phyloP scores from a whole-genome alignment of 1,140 invertebrate genomes.

The Papilio dardanus region DNA sequence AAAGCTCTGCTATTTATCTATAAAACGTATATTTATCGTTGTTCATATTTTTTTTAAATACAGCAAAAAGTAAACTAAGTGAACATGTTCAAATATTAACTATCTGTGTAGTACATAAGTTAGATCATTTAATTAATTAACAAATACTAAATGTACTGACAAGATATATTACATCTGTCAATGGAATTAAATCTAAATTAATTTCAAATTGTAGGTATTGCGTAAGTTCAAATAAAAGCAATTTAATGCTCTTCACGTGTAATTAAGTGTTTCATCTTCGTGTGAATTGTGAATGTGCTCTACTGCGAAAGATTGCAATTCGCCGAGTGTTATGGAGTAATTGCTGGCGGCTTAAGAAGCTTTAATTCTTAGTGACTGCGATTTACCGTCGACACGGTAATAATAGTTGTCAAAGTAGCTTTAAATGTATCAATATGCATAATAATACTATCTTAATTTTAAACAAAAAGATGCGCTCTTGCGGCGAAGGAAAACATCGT shows the following conservation, averaged over 20 bases:
- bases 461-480: no score
- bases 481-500: no score
- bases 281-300: constrained; percentile 60
- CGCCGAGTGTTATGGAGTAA: constrained; percentile 52
- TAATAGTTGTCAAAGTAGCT: neutral
- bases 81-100: neutral
- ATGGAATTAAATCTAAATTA: neutral
- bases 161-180: constrained; percentile 15
- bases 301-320: constrained; percentile 59
- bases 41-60: neutral
- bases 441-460: neutral
- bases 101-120: neutral
- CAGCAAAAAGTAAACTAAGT: neutral
- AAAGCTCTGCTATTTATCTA: neutral
- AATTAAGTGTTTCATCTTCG: constrained; percentile 55
- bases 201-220: neutral
- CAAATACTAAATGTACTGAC: neutral
- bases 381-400: constrained; percentile 36
- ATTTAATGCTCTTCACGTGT: constrained; percentile 33
- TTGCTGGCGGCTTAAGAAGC: constrained; percentile 40
- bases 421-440: neutral
- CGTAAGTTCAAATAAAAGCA: neutral
- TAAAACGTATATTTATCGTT: neutral
- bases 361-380: constrained; percentile 41
- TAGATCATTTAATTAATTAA: neutral